Evolutionary conservation across 1,140 invertebrate species (phyloP), one percentile per base, ranked within the genome.

Genomic region (Drosophila sp.): DNA sequence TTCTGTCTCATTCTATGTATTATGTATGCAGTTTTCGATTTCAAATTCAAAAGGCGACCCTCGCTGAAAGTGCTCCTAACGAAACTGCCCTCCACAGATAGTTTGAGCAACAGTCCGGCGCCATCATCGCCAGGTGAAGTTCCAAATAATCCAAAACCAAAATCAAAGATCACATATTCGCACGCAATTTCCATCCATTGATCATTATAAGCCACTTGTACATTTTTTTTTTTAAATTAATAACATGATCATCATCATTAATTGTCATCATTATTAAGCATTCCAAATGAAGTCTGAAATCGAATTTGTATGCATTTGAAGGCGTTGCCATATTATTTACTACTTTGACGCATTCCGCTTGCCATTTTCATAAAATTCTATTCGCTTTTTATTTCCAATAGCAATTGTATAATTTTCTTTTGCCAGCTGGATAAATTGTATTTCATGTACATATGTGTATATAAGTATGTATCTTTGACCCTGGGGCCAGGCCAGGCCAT

Each of bases 41-140:
- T 90, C 73, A 90, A 90, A 90, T 90, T 90, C 81, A 90, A 89
- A 78, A 79, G 91, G 70, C 90, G 86, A 77, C 84, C 91, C 70
- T 92, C 91, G 70, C 80, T 91, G 50, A 91, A 91, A 85, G 86
- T 92, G 60, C 91, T 93, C 40, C 77, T 93, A 73, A 92, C 93
- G 65, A 93, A 93, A 92, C 90, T 93, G 69, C 92, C 93, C 62
- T 93, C 93, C 66, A 93, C 84, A 78, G 93, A 93, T 82, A 93
- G 93, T 73, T 91, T 93, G 72, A 93, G 90, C 85, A 93, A 93
- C 85, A 93, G 93, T 80, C 93, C 93, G 69, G 91, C 92, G 86
- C 93, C 93, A 76, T 92, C 92, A 82, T 93, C 93, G 80, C 93
- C 93, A 92, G 93, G 93, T 93, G 92, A 91, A 89, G 85, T 89